phyloP scores from a whole-genome alignment of 1,140 invertebrate species.

The Caenorhabditis elegans region DNA sequence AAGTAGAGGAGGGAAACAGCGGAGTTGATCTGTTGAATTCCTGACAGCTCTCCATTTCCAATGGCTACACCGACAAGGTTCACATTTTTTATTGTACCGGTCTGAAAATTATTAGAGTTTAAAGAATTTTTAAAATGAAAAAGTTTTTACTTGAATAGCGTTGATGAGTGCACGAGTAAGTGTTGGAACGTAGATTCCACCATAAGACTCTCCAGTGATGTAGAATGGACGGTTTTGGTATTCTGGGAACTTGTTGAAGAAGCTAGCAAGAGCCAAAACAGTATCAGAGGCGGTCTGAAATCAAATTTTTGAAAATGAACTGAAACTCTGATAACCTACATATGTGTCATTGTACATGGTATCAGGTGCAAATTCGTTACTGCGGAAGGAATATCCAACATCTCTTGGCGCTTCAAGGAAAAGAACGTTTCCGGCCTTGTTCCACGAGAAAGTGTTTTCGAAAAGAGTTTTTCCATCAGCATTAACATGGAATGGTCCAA shows the following conservation, averaged over 20 bases:
- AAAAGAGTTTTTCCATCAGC: constrained; percentile 63
- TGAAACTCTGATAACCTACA: neutral
- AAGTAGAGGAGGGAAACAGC: constrained; percentile 42
- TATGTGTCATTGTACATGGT: constrained; percentile 67
- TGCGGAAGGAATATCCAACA: constrained; percentile 70
- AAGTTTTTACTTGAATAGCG: constrained; percentile 12
- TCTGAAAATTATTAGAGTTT: neutral
- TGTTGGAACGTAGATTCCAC: constrained; percentile 69
- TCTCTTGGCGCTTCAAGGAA: constrained; percentile 71
- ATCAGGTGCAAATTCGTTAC: constrained; percentile 60
- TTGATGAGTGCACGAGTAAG: constrained; percentile 60
- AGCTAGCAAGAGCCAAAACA: constrained; percentile 68
- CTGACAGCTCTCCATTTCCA: constrained; percentile 49
- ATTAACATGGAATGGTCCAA: constrained; percentile 68
- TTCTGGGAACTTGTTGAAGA: constrained; percentile 70
- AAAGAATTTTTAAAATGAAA: neutral
- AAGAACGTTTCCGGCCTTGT: constrained; percentile 73
- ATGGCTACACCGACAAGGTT: constrained; percentile 47
- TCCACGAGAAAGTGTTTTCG: constrained; percentile 70
- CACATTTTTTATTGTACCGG: neutral
- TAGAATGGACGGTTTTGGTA: constrained; percentile 68
- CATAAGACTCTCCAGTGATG: constrained; percentile 69
- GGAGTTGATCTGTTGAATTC: constrained; percentile 47
- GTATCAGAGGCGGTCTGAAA: constrained; percentile 66
- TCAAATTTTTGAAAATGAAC: neutral